Evolutionary conservation across 2,797 vertebrate species (phyloP), one percentile per base, ranked within the genome.

Genomic region (Argya squamiceps): DNA sequence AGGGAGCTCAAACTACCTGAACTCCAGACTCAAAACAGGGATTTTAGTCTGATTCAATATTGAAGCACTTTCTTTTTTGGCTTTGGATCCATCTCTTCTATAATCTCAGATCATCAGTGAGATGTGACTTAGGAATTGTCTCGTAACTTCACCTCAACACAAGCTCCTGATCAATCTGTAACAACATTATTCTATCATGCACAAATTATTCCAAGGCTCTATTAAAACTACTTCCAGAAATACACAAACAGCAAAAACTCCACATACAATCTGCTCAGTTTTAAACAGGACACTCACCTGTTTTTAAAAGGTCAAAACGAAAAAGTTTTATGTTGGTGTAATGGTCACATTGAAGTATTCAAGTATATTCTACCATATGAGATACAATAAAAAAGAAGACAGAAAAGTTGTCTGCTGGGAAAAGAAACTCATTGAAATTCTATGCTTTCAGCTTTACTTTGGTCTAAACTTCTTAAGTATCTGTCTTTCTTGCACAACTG

Each of bases 331-430:
- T 62, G 67, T 76, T 92, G 53, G 53, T 80, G 44, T 21, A 68
- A 24, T 55, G 43, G 8, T 55, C 62, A 27, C 8, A 63, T 84
- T 95, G 74, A 95, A 92, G 11, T 46, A 58, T 88, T 95, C 50
- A 94, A 96, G 67, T 89, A 88, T 87, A 92, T 92, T 96, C 87
- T 94, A 96, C 90, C 56, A 93, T 55, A 58, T 30, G 91, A 88
- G 69, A 92, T 47, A 92, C 63, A 96, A 92, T 76, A 96, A 62
- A 81, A 68, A 68, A 89, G 65, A 92, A 92, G 41, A 95, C 36
- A 94, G 63, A 81, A 83, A 95, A 91, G 12, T 27, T 55, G 53
- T 30, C n/a, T 70, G 22, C 6, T 77, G 30, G 27, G 15, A 69
- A 68, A 63, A 81, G 11, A 75, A 81, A 89, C 44, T 20, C 69